These are phyloP conservation scores for Xanthorhoe spadicearia DNA, from an alignment of 2,888 invertebrate species.

Conservation along the genomic window DNA sequence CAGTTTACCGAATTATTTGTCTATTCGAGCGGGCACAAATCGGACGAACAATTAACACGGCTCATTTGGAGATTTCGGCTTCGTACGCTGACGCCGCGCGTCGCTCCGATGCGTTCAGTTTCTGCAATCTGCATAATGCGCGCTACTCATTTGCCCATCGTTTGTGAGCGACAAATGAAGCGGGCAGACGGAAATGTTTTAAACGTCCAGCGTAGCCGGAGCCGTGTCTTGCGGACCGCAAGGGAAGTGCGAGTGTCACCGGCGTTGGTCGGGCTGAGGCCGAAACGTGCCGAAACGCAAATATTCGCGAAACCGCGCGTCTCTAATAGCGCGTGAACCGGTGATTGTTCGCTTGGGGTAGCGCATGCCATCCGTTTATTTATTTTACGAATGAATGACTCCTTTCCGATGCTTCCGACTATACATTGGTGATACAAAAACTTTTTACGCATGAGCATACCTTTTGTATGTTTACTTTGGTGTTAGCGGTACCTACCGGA, in stretches of 20 bases:
- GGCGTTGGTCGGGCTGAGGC: conserved; percentile 47
- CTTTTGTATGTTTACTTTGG: conserved; percentile 14
- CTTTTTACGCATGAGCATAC: conserved; percentile 28
- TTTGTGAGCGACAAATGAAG: conserved; percentile 78
- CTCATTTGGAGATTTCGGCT: conserved; percentile 48
- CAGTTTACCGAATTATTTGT: conserved; percentile 61
- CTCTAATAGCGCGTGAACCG: conserved; percentile 73
- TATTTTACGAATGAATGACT: conserved; percentile 58
- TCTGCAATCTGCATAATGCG: conserved; percentile 75
- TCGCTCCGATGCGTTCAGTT: conserved; percentile 61
- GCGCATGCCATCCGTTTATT: conserved; percentile 53
- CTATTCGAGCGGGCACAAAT: conserved; percentile 58
- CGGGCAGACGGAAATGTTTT: conserved; percentile 60
- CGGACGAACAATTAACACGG: conserved; percentile 62
- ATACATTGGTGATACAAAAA: conserved; percentile 30
- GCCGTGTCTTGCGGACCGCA: conserved; percentile 46
- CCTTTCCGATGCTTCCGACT: conserved; percentile 45
- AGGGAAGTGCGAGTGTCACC: conserved; percentile 44
- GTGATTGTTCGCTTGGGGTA: conserved; percentile 64
- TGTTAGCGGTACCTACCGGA: conserved; percentile 16
- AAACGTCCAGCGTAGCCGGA: conserved; percentile 54
- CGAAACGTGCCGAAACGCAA: conserved; percentile 57
- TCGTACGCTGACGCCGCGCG: conserved; percentile 40
- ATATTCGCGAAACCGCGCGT: conserved; percentile 59
- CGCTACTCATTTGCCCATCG: conserved; percentile 71